Percentiles rank a stretch among this genome's conserved stretches.
phyloP scores from a whole-genome alignment of 2,888 invertebrate genomes.

The Amiota communis region DNA sequence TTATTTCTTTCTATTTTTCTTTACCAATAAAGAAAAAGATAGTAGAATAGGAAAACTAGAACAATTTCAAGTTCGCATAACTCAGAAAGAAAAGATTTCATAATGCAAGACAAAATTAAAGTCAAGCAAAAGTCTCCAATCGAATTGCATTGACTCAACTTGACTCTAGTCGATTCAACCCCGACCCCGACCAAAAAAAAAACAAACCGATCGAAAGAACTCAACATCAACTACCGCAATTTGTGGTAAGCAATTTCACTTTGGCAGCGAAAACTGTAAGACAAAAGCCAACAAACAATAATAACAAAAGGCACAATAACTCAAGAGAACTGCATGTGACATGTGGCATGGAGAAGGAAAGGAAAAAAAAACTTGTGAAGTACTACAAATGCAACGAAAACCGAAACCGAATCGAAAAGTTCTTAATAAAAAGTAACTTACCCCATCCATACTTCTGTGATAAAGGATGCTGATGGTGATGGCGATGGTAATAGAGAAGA shows the following conservation, averaged over 20 bases:
- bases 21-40: neutral
- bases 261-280: slow-evolving; percentile 35
- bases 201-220: no score
- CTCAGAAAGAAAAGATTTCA: slow-evolving; percentile 54
- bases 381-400: slow-evolving; percentile 46
- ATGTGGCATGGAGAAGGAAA: slow-evolving; percentile 54
- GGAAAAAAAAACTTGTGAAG: slow-evolving; percentile 52
- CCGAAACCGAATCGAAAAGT: slow-evolving; percentile 55
- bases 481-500: slow-evolving; percentile 24
- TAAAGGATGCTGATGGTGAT: neutral
- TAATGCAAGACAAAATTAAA: slow-evolving; percentile 39
- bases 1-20: neutral
- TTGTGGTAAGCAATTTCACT: slow-evolving; percentile 35
- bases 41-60: slow-evolving; percentile 30
- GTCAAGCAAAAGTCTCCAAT: slow-evolving; percentile 11
- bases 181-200: no score
- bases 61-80: slow-evolving; percentile 63
- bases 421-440: no score
- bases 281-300: slow-evolving; percentile 30
- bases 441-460: neutral
- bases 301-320: slow-evolving; percentile 51
- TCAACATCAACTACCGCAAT: slow-evolving; percentile 36
- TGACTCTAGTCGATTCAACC: no score
- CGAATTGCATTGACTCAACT: slow-evolving; percentile 16
- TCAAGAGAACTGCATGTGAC: slow-evolving; percentile 52